Percentiles rank a stretch among this genome's conserved stretches.
phyloP scores from a whole-genome alignment of 2,113 vertebrate genomes.

The Eolophus roseicapilla region DNA sequence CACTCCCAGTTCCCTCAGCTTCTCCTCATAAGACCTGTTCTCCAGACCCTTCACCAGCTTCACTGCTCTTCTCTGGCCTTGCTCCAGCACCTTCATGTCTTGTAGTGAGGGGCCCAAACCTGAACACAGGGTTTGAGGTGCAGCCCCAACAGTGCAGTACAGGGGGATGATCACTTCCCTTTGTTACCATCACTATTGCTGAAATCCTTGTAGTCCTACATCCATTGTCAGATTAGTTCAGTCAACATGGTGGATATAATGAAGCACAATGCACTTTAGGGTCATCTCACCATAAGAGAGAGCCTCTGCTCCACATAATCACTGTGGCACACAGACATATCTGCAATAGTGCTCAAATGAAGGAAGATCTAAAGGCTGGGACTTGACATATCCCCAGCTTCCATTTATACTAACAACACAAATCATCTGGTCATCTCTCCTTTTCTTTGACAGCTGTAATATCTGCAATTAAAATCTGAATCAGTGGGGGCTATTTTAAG shows the following conservation, averaged over 20 bases:
- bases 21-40: neutral
- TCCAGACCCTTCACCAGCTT: neutral
- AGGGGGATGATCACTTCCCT: neutral
- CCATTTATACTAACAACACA: conserved; percentile 21
- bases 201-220: neutral
- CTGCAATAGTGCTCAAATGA: neutral
- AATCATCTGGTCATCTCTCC: conserved; percentile 30
- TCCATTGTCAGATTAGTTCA: conserved; percentile 12
- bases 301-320: neutral
- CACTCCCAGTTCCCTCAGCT: neutral
- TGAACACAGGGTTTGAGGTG: neutral
- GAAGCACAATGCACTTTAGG: neutral
- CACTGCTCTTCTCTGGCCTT: neutral
- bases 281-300: neutral
- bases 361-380: conserved; percentile 17
- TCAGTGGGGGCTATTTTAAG: conserved; percentile 44
- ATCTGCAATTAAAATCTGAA: conserved; percentile 64
- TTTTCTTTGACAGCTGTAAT: conserved; percentile 48
- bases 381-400: neutral
- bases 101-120: neutral
- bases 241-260: neutral
- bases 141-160: neutral
- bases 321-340: neutral
- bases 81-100: neutral
- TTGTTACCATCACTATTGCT: neutral